Conservation (phyloP, 2,888 invertebrate species). For the Gymnocheta viridis region DNA sequence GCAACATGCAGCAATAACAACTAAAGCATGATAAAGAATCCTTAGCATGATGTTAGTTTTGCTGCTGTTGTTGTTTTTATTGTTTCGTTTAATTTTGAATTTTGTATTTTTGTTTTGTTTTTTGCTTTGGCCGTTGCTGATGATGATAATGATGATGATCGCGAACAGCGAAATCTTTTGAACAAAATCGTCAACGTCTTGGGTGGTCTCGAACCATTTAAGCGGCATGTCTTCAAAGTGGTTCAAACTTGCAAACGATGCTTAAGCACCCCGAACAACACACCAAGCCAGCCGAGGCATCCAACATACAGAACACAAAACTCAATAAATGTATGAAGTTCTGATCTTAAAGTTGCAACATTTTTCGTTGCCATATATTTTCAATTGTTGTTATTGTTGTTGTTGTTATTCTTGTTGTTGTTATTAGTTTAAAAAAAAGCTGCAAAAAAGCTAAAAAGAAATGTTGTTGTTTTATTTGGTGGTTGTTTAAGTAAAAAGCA, state of each 20-base stretch:
- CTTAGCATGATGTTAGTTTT: conserved; percentile 45
- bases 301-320: conserved; percentile 51
- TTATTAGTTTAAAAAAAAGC: conserved; percentile 7
- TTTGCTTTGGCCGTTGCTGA: neutral
- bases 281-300: conserved; percentile 39
- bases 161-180: conserved; percentile 67
- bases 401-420: neutral
- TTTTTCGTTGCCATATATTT: conserved; percentile 50
- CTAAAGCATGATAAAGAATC: conserved; percentile 34
- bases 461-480: conserved; percentile 28
- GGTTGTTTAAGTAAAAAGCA: conserved; percentile 30
- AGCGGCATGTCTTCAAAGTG: conserved; percentile 80
- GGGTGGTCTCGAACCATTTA: conserved; percentile 80
- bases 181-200: conserved; percentile 75
- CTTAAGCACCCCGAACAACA: conserved; percentile 70
- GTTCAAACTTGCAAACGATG: conserved; percentile 78
- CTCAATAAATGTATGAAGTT: conserved; percentile 53
- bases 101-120: neutral
- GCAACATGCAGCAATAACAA: conserved; percentile 37
- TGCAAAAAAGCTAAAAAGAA: neutral
- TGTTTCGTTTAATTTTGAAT: conserved; percentile 29
- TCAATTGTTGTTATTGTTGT: neutral
- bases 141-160: conserved; percentile 62
- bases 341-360: conserved; percentile 56
- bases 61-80: conserved; percentile 19